Base-by-base conservation (phyloP, 2,888 invertebrate species). In the Pammene aurita region DNA sequence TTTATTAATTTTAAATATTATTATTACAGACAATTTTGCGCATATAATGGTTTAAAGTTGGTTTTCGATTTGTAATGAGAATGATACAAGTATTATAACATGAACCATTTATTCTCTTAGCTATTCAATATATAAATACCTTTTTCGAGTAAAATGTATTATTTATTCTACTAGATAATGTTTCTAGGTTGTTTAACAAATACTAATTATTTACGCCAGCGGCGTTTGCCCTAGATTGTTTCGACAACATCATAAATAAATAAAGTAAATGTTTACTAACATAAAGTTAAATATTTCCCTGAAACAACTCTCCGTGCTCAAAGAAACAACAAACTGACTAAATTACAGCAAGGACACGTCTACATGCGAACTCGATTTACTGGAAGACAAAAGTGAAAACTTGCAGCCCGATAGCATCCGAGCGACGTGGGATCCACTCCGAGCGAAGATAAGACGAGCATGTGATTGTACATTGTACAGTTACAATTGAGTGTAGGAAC, bases 391-490 rank as follows among this genome's bases (percentile, higher is more conserved):
- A 60, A 61, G 58, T 66, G 60, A 61, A 66, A 66, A 60, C 60
- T 66, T 60, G 60, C 54, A 13, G 4, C 44, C n/a, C 14, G 60
- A 66, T 66, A 66, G 58, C 35, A 60, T 60, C 60, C 66, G 66
- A 65, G 58, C 34, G 35, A 60, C 58, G 52, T 48, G 41, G 56
- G 48, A 66, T 66, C 35, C 46, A 48, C 65, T 56, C 34, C 10
- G n/a, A 10, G 46, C 56, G 5, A 16, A 58, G 60, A 66, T 66
- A 66, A 66, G 60, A 35, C 16, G 54, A 35, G 52, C 44, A 52
- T 34, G 62, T 48, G 60, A 14, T 14, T 34, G 14, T 44, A 26
- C 26, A 58, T 7, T 38, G 18, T 61, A 50, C 48, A 38, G 48
- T 62, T 62, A 52, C 62, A 26, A 41, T 52, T 52, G 4, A 42